Evolutionary conservation across 2,797 vertebrate genomes (phyloP), one percentile per base, ranked within the genome.

Genomic region (Acanthopagrus latus): DNA sequence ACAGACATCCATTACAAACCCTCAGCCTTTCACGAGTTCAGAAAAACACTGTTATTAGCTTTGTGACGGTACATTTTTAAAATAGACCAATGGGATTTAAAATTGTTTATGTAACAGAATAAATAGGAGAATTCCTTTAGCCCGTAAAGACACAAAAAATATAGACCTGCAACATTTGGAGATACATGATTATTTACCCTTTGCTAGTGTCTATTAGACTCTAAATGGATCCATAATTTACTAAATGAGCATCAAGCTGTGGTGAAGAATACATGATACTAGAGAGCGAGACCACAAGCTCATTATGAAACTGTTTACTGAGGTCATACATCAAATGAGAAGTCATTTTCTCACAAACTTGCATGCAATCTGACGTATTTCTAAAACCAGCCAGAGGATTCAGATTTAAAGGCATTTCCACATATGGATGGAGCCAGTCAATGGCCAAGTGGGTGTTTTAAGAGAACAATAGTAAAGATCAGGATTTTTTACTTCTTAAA

Each of bases 1-100:
- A 54, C 56, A 54, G 68, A 68, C 70, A 73, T 60, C 59, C 46
- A 48, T 57, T 71, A 48, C 50, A 38, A 25, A 11, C 10, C 38
- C 0, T 9, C 43, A 33, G 10, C 9, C 23, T 52, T 29, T 52
- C 38, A 57, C 5, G 20, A 57, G n/a, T 33, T 14, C 60, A 60
- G 20, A 51, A 13, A 52, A 65, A 27, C 18, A 21, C 3, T 8
- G 2, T 18, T 64, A 23, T 66, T n/a, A 38, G 8, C 4, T 44
- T 50, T 46, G 16, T 52, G 21, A 57, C 10, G n/a, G 8, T 23
- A 17, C 9, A 23, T 20, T 51, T 51, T 47, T 18, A 9, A 46
- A 18, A 62, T 11, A 63, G 20, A 29, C 17, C 12, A 56, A 2
- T 25, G 2, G 17, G 7, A 20, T 44, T 67, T 51, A n/a, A 56